Evolutionary conservation across 2,113 vertebrate genomes (phyloP), one percentile per base, ranked within the genome.

Genomic region (Suricata suricatta): DNA sequence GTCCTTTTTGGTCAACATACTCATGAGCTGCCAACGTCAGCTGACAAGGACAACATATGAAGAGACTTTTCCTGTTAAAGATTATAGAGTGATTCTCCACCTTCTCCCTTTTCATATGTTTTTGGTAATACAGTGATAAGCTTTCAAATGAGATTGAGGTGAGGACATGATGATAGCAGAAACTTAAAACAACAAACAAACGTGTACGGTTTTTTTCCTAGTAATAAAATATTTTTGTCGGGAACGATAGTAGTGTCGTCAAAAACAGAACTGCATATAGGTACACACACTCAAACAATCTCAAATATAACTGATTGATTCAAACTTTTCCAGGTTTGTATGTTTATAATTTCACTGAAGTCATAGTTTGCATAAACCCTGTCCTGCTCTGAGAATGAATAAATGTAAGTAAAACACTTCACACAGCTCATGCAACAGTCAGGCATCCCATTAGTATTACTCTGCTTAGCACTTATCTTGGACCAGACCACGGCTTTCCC

Each of bases 401-500:
- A 19, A 57, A 15, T 66, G 9, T 25, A 63, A 69, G 38, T 31
- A 86, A 92, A 90, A 12, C n/a, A 47, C 5, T 29, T 23, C 47
- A 3, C 33, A 52, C 8, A 54, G 52, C 60, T 52, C 7, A 7
- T 64, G 57, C 17, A 64, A 52, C 3, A 33, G 9, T 13, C 15
- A 64, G 57, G 4, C 21, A 0, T 12, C 31, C 21, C 1, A 7
- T 1, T 60, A 33, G 2, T 50, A 10, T 74, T 54, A 2, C 2
- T 94, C 12, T 54, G 2, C 47, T 19, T 91, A 33, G 27, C 4
- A 85, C 17, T 82, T 90, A 71, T 5, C 10, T 63, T 71, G 12
- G 41, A 10, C 31, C 41, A 47, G 15, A 41, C 4, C 4, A 19
- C 27, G 23, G 1, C 5, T 80, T 57, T 93, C n/a, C 12, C 27